Percentiles rank a stretch among this genome's conserved stretches.
phyloP scores from a whole-genome alignment of 2,113 vertebrate genomes.

The Pampusana beccarii region DNA sequence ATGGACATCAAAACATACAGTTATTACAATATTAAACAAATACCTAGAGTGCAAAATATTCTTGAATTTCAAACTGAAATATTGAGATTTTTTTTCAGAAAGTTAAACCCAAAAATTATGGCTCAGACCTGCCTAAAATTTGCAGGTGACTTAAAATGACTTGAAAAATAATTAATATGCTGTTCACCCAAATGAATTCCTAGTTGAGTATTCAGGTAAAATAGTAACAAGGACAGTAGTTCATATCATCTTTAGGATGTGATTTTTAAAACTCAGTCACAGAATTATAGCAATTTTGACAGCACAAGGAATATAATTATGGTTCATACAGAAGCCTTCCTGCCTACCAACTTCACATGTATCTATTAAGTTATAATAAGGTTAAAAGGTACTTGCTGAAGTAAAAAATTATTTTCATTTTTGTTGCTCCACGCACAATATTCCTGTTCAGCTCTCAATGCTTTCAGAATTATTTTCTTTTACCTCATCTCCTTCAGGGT shows the following conservation, averaged over 20 bases:
- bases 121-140: neutral
- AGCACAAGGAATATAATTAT: slow-evolving; percentile 8
- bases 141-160: slow-evolving; percentile 33
- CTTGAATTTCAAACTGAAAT: slow-evolving; percentile 1
- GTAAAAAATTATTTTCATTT: neutral
- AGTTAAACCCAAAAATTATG: neutral
- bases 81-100: neutral
- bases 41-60: neutral
- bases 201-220: slow-evolving; percentile 11
- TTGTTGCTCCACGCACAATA: neutral
- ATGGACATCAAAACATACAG: neutral
- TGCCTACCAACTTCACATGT: neutral
- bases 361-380: slow-evolving; percentile 20
- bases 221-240: slow-evolving; percentile 1
- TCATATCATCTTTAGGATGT: neutral
- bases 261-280: slow-evolving; percentile 2
- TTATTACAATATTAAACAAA: slow-evolving; percentile 33
- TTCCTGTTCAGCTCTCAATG: neutral
- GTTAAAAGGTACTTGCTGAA: neutral
- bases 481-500: neutral
- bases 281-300: slow-evolving; percentile 26
- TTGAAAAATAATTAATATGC: slow-evolving; percentile 46
- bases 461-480: neutral
- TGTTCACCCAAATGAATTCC: slow-evolving; percentile 22
- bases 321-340: neutral